These are phyloP conservation scores for Vultur gryphus DNA, from an alignment of 2,797 vertebrate genomes.

Conservation along the genomic window DNA sequence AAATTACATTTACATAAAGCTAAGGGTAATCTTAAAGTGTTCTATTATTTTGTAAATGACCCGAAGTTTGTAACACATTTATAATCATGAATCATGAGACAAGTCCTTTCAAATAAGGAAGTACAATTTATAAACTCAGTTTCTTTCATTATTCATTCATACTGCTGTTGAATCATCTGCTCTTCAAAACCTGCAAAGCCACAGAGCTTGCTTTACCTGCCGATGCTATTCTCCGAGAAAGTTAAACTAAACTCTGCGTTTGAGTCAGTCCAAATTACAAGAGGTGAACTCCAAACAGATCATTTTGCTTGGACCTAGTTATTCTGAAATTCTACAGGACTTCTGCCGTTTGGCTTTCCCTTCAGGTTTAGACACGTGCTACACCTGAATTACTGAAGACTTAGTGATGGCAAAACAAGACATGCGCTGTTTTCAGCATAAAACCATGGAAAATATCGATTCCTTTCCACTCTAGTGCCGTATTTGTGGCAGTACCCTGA, in stretches of 20 bases:
- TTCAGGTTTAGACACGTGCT: not conserved
- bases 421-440: not conserved
- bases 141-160: not conserved
- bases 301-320: not conserved
- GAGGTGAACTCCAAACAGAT: fast-evolving
- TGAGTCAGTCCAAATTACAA: fast-evolving
- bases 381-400: not conserved
- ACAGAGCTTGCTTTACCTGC: not conserved
- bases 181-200: not conserved
- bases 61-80: not conserved
- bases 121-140: not conserved
- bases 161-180: not conserved
- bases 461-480: fast-evolving
- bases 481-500: not conserved
- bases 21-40: not conserved
- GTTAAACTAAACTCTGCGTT: fast-evolving
- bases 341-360: not conserved
- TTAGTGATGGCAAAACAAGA: not conserved
- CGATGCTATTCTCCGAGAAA: fast-evolving
- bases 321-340: not conserved
- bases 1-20: slow-evolving; percentile 30
- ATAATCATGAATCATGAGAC: not conserved
- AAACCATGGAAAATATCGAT: not conserved
- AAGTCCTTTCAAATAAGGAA: not conserved
- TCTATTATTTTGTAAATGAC: slow-evolving; percentile 21